Evolutionary conservation across 92 coral and sea anemone genomes (phyloP).

Genomic region (Desmophyllum pertusum): DNA sequence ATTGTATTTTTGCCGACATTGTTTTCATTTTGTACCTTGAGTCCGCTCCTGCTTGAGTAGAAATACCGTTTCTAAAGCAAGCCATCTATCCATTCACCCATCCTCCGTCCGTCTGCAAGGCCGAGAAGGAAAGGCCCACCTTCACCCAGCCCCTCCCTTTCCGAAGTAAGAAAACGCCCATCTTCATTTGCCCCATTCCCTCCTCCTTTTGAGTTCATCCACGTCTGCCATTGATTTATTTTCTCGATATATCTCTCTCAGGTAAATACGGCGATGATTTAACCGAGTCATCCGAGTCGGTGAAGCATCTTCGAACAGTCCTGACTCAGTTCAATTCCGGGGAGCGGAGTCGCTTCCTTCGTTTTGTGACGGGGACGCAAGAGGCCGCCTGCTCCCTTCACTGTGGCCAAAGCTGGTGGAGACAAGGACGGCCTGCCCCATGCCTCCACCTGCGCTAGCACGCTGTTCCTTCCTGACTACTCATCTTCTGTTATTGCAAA

Average conservation of each 20-base stretch:
- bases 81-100: too few species aligned
- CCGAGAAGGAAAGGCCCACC: too few species aligned
- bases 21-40: too few species aligned
- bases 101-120: too few species aligned
- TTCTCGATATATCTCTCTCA: constrained; percentile 22
- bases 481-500: constrained; percentile 82
- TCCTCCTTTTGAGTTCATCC: too few species aligned
- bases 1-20: too few species aligned
- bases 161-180: too few species aligned
- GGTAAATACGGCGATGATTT: constrained; percentile 98
- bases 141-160: too few species aligned
- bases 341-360: constrained; percentile 95
- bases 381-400: constrained; percentile 95
- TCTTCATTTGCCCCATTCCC: too few species aligned
- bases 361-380: constrained; percentile 97
- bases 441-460: constrained; percentile 98
- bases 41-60: too few species aligned
- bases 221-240: too few species aligned
- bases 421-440: constrained; percentile 84
- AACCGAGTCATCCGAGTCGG: constrained; percentile 81
- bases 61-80: too few species aligned
- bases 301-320: constrained; percentile 81
- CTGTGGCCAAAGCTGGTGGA: constrained; percentile 90
- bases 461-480: constrained; percentile 86
- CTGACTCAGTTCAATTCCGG: constrained; percentile 78